phyloP scores from a whole-genome alignment of 2,113 vertebrate genomes.

The Lophius piscatorius region DNA sequence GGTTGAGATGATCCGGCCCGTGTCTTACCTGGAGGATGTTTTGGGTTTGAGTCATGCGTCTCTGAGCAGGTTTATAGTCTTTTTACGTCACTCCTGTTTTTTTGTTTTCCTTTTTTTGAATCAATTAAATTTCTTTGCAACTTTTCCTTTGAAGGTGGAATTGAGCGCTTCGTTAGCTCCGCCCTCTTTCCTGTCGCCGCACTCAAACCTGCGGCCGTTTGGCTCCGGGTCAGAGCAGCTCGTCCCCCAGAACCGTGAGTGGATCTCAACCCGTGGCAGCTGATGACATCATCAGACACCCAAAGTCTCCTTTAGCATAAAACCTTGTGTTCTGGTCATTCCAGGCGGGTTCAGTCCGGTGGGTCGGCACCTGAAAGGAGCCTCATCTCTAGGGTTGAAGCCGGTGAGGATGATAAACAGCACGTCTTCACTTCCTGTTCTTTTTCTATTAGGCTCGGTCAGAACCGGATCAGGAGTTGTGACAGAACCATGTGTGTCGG shows the following conservation, averaged over 20 bases:
- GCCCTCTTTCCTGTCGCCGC: slow-evolving; percentile 82
- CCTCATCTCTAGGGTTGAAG: slow-evolving; percentile 80
- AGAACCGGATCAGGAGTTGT: too few relatives aligned
- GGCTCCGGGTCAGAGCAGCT: slow-evolving; percentile 69
- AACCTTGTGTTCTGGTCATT: slow-evolving; percentile 63
- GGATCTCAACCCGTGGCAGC: too few relatives aligned
- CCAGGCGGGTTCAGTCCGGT: slow-evolving; percentile 86
- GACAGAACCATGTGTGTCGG: too few relatives aligned
- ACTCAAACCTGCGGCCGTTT: slow-evolving; percentile 81
- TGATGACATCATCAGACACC: too few relatives aligned
- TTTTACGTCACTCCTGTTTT: too few relatives aligned
- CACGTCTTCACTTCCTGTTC: background rate
- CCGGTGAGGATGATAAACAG: slow-evolving; percentile 76
- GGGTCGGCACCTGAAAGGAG: slow-evolving; percentile 79
- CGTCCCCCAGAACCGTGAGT: slow-evolving; percentile 81
- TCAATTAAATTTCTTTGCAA: slow-evolving; percentile 1
- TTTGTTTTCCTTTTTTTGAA: too few relatives aligned
- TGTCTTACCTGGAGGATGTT: too few relatives aligned
- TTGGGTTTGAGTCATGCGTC: too few relatives aligned
- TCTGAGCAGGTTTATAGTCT: too few relatives aligned
- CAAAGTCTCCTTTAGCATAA: too few relatives aligned
- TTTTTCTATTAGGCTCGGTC: too few relatives aligned
- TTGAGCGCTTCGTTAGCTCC: slow-evolving; percentile 83
- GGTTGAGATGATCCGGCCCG: too few relatives aligned
- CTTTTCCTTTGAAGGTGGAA: slow-evolving; percentile 81